A percentile compares a stretch with the other conserved stretches of the same genome.
Evolutionary conservation across 2,888 invertebrate genomes (phyloP).

Genomic region (Anoncus sp.): DNA sequence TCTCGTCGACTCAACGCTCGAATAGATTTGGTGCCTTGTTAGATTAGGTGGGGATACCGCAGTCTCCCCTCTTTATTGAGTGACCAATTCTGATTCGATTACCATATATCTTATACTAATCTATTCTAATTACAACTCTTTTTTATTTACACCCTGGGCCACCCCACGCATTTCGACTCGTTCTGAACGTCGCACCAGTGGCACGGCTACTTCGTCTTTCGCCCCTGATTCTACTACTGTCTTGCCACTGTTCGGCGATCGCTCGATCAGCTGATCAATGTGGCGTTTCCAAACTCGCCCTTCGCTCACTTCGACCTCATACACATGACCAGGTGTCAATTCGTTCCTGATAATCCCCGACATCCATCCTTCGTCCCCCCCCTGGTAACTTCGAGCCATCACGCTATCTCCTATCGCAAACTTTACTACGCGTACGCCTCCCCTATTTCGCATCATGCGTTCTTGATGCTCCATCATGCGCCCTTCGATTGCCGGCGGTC

Average conservation of each 20-base stretch:
- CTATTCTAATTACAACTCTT: slow-evolving; percentile 7
- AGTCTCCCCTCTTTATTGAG: slow-evolving; percentile 31
- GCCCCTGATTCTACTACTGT: neutral
- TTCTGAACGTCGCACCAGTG: neutral
- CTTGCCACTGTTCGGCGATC: slow-evolving; percentile 10
- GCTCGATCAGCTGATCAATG: slow-evolving; percentile 10
- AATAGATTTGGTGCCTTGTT: neutral
- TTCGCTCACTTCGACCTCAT: slow-evolving; percentile 18
- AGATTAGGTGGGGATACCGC: slow-evolving; percentile 29
- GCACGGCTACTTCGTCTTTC: neutral
- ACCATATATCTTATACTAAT: slow-evolving; percentile 13
- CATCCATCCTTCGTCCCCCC: slow-evolving; percentile 28
- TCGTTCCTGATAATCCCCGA: slow-evolving; percentile 15
- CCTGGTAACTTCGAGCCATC: slow-evolving; percentile 9
- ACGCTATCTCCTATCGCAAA: slow-evolving; percentile 9
- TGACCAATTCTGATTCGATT: neutral
- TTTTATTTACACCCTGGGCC: neutral
- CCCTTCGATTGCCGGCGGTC: slow-evolving; percentile 17
- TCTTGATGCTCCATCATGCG: slow-evolving; percentile 24
- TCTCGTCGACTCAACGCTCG: neutral
- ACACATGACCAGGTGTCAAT: slow-evolving; percentile 9
- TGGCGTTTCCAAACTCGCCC: slow-evolving; percentile 13
- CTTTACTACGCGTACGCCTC: neutral
- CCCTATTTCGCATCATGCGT: slow-evolving; percentile 9
- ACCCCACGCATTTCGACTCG: neutral